phyloP scores from a whole-genome alignment of 2,888 invertebrate species.

The Drosophila putrida region DNA sequence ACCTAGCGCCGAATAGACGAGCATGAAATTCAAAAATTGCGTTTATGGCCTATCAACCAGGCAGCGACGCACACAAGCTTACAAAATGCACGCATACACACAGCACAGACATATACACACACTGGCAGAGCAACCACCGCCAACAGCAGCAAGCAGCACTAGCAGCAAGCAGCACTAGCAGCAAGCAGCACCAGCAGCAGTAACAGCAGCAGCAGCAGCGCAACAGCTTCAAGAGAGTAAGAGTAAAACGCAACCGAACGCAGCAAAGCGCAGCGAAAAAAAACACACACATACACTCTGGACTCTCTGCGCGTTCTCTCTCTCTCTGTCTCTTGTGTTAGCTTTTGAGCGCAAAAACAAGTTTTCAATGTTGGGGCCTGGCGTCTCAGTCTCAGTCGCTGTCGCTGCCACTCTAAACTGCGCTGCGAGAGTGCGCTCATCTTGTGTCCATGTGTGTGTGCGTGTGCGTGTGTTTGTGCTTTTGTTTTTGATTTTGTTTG shows the following conservation, averaged over 20 bases:
- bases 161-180: conserved; percentile 42
- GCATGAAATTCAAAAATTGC: conserved; percentile 85
- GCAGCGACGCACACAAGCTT: conserved; percentile 52
- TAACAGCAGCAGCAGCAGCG: conserved; percentile 48
- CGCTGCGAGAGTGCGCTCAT: conserved; percentile 54
- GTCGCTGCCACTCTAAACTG: neutral
- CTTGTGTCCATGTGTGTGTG: conserved; percentile 44
- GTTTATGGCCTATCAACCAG: conserved; percentile 81
- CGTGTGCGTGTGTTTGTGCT: conserved; percentile 31
- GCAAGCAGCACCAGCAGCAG: conserved; percentile 41
- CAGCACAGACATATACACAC: conserved; percentile 20
- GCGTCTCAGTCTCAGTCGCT: conserved; percentile 27
- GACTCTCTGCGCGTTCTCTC: conserved; percentile 31
- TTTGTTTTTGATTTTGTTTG: conserved; percentile 52
- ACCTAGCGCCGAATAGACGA: conserved; percentile 86
- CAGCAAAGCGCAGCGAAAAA: conserved; percentile 66
- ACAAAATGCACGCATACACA: conserved; percentile 54
- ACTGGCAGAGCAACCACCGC: conserved; percentile 57
- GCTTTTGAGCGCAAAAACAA: conserved; percentile 46
- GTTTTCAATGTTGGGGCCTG: conserved; percentile 38
- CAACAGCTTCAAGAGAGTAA: conserved; percentile 61
- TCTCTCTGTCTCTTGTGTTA: conserved; percentile 18
- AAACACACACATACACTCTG: conserved; percentile 16
- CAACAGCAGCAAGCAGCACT: conserved; percentile 41
- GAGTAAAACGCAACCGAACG: conserved; percentile 59